Evolutionary conservation across 2,113 vertebrate genomes (phyloP).

Genomic region (Monopterus albus): DNA sequence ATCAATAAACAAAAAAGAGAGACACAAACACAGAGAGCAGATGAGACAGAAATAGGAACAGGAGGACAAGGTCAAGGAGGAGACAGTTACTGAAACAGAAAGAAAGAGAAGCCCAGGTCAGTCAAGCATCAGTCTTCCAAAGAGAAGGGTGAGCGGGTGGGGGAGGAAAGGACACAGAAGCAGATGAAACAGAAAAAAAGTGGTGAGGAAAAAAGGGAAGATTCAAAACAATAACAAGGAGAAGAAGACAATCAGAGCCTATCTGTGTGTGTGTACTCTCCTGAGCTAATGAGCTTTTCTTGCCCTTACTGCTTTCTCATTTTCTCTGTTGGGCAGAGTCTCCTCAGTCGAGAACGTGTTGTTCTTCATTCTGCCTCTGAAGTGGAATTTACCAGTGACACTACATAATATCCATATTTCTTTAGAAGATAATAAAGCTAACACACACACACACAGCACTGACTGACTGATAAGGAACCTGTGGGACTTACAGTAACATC

Average conservation of each 20-base stretch:
- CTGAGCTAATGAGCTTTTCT: slow-evolving; percentile 39
- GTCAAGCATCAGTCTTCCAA: slow-evolving; percentile 9
- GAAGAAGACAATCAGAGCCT: not conserved
- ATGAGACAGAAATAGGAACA: slow-evolving; percentile 1
- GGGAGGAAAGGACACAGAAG: too few species aligned
- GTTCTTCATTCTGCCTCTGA: slow-evolving; percentile 17
- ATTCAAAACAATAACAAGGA: slow-evolving; percentile 5
- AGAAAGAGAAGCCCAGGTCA: slow-evolving; percentile 8
- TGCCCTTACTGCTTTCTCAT: slow-evolving; percentile 11
- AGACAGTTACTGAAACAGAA: not conserved
- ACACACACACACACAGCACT: too few species aligned
- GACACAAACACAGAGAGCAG: not conserved
- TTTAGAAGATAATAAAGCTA: not conserved
- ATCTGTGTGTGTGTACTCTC: slow-evolving; percentile 11
- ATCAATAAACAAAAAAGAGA: not conserved
- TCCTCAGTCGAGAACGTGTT: slow-evolving; percentile 24
- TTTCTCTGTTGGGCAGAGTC: slow-evolving; percentile 6
- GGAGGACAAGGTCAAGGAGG: slow-evolving; percentile 1
- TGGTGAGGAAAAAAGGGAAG: not conserved
- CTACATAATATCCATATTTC: slow-evolving; percentile 4
- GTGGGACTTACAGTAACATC: not conserved
- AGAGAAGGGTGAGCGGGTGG: not conserved
- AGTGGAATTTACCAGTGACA: slow-evolving; percentile 31
- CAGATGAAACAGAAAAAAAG: too few species aligned
- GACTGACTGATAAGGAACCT: not conserved